These are phyloP conservation scores for Delichon dasypus DNA, from an alignment of 2,797 vertebrate species.

Conservation along the genomic window DNA sequence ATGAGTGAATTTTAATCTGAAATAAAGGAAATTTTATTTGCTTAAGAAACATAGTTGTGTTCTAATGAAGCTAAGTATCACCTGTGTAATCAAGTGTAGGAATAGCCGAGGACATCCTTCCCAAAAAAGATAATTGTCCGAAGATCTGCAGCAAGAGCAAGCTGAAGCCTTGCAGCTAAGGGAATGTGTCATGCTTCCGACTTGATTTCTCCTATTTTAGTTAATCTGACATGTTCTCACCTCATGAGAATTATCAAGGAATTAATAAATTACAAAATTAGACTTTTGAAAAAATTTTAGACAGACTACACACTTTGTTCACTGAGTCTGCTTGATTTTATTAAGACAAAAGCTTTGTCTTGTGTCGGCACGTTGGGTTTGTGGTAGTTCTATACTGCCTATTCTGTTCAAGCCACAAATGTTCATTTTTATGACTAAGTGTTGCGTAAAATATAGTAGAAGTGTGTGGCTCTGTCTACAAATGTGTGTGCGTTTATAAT, in stretches of 20 bases:
- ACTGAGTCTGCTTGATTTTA: background rate
- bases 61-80: too few relatives aligned
- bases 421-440: background rate
- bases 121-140: background rate
- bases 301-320: background rate
- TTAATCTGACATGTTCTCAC: background rate
- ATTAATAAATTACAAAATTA: background rate
- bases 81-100: too few relatives aligned
- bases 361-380: background rate
- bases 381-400: background rate
- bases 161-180: background rate
- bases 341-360: background rate
- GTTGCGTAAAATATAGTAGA: background rate
- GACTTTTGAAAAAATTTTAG: background rate
- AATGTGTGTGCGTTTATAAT: background rate
- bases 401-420: background rate
- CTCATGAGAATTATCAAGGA: background rate
- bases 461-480: background rate
- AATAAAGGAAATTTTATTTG: background rate
- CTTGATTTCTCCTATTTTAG: background rate
- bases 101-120: background rate
- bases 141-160: background rate
- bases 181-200: background rate
- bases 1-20: background rate
- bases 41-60: background rate